Conservation (phyloP, 2,113 vertebrate species). For the Polypterus senegalus region DNA sequence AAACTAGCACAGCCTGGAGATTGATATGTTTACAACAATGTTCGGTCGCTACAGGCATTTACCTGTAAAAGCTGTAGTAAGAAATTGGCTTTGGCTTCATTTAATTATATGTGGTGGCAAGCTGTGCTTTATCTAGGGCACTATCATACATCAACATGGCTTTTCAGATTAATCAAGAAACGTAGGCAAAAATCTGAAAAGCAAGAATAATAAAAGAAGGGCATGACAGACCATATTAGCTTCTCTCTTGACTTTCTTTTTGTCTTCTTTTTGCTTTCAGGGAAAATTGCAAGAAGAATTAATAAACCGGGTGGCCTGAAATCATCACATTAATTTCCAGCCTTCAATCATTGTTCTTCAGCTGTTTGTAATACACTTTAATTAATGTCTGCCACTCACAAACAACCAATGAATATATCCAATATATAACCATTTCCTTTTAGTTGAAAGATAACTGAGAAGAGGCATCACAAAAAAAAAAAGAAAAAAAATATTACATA, state of each 20-base stretch:
- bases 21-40: conserved; percentile 12
- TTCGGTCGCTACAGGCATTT: conserved; percentile 1
- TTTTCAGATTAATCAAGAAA: conserved; percentile 15
- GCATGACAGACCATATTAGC: no score
- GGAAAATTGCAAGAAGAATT: background rate
- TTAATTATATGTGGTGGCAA: conserved; percentile 4
- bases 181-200: background rate
- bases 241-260: no score
- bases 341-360: background rate
- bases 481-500: no score
- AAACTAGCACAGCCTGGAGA: background rate
- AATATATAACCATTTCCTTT: no score
- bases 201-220: background rate
- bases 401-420: no score
- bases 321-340: background rate
- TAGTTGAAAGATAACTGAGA: no score
- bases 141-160: conserved; percentile 16
- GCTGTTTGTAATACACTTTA: no score
- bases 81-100: background rate
- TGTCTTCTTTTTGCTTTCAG: background rate
- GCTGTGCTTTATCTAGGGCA: background rate
- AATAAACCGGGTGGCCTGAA: background rate
- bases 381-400: no score
- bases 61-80: conserved; percentile 10
- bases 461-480: no score